phyloP scores from a whole-genome alignment of 2,113 vertebrate species.

The Cranoglanis bouderius region DNA sequence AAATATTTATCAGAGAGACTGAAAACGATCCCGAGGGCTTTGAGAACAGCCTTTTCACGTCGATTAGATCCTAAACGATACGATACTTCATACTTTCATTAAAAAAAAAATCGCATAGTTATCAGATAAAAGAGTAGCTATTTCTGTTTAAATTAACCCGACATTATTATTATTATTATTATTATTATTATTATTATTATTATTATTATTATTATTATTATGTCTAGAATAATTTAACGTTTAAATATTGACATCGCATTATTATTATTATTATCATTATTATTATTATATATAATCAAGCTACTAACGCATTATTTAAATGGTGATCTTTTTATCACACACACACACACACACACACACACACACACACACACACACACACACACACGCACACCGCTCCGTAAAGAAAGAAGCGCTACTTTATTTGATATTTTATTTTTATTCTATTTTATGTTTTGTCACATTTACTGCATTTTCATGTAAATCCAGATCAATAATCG shows the following conservation, averaged over 20 bases:
- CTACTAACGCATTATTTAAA: background rate
- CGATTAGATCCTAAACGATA: conserved; percentile 11
- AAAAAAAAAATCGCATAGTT: background rate
- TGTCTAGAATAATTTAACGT: background rate
- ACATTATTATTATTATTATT: background rate
- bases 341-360: background rate
- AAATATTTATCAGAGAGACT: conserved; percentile 41
- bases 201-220: conserved; percentile 4
- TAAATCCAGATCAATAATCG: background rate
- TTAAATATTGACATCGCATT: background rate
- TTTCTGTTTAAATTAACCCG: background rate
- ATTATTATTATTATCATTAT: conserved; percentile 3
- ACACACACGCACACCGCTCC: background rate
- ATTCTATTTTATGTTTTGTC: background rate
- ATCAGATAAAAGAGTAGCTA: background rate
- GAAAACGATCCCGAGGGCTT: conserved; percentile 52
- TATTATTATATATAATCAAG: background rate
- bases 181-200: conserved; percentile 16
- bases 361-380: background rate
- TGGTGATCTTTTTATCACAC: background rate
- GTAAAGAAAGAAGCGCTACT: background rate
- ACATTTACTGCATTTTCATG: background rate
- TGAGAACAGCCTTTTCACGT: conserved; percentile 1
- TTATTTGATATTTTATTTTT: background rate
- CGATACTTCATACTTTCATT: conserved; percentile 1